These are phyloP conservation scores for Tiphia femorata DNA, from an alignment of 2,888 invertebrate species.

Conservation along the genomic window DNA sequence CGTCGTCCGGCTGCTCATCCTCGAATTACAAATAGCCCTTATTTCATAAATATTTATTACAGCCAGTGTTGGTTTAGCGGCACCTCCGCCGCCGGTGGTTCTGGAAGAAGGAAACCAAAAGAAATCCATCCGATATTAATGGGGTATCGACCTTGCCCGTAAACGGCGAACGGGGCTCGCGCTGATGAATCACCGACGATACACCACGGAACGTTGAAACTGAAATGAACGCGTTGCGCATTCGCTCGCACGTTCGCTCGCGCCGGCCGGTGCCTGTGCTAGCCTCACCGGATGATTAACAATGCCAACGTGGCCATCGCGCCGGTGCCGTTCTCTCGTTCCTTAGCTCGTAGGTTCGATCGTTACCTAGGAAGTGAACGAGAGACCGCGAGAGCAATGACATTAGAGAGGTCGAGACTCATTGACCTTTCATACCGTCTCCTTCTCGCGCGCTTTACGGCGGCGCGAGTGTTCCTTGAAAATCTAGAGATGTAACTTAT, in stretches of 20 bases:
- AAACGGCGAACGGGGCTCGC: constrained; percentile 11
- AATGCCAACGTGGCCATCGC: background rate
- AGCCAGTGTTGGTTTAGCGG: too few species aligned
- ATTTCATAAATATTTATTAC: too few species aligned
- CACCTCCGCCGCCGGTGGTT: too few species aligned
- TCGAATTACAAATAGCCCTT: too few species aligned
- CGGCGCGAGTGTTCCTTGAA: too few species aligned
- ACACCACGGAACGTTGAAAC: constrained; percentile 13
- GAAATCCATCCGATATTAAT: background rate
- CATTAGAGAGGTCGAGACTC: constrained; percentile 5
- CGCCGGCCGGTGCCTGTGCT: too few species aligned
- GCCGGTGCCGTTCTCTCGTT: too few species aligned
- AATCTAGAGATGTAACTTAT: too few species aligned
- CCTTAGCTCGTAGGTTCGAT: too few species aligned
- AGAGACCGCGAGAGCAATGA: constrained; percentile 10
- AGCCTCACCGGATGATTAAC: constrained; percentile 9
- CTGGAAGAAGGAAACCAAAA: background rate
- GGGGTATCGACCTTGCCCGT: constrained; percentile 5
- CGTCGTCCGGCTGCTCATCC: too few species aligned
- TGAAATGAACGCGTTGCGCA: constrained; percentile 8
- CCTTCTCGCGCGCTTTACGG: too few species aligned
- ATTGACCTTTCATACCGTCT: background rate
- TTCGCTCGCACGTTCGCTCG: background rate
- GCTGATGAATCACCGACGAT: constrained; percentile 18
- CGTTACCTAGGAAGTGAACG: constrained; percentile 1